These are phyloP conservation scores for Byasa hedistus DNA, from an alignment of 2,888 invertebrate genomes.

Conservation along the genomic window DNA sequence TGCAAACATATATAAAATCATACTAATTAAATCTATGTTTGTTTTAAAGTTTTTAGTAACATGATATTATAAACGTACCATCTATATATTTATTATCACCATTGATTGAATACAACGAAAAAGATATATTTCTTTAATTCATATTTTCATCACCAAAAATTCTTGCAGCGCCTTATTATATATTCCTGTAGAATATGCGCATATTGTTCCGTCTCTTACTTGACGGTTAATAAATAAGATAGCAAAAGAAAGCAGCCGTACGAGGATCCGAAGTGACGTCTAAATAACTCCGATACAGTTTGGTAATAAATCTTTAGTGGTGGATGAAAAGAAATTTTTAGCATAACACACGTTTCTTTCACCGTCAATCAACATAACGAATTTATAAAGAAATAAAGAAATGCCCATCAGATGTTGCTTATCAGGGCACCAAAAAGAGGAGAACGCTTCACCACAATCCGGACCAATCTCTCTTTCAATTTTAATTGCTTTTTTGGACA, in stretches of 20 bases:
- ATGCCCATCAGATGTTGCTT: conserved; percentile 45
- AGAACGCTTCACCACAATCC: conserved; percentile 55
- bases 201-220: neutral
- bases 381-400: conserved; percentile 45
- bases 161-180: too few relatives aligned
- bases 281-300: conserved; percentile 10
- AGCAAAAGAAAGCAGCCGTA: conserved; percentile 1
- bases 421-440: conserved; percentile 39
- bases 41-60: too few relatives aligned
- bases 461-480: conserved; percentile 50
- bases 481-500: conserved; percentile 75
- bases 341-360: conserved; percentile 40
- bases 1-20: too few relatives aligned
- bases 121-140: too few relatives aligned
- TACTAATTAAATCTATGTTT: too few relatives aligned
- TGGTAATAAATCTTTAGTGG: conserved; percentile 48
- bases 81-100: neutral
- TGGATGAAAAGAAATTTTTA: conserved; percentile 52
- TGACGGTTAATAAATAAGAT: conserved; percentile 12
- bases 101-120: too few relatives aligned
- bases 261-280: conserved; percentile 15
- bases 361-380: conserved; percentile 55
- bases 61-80: neutral
- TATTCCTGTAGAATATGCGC: neutral
- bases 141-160: too few relatives aligned